Evolutionary conservation across 2,797 vertebrate species (phyloP).

Genomic region (Gymnopithys bicolor): DNA sequence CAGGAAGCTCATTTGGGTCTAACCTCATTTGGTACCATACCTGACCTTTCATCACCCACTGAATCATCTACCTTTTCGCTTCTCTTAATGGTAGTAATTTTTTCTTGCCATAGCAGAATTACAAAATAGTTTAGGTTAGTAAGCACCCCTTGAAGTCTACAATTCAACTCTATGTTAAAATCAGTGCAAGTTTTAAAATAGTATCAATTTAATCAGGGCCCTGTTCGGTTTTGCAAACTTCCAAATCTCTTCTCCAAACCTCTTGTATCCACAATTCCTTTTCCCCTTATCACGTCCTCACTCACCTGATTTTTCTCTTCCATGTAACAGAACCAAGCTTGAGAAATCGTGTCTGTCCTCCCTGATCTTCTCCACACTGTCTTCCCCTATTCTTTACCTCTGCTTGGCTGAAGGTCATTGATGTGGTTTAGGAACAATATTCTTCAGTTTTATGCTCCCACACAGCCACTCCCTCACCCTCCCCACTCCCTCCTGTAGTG

Average conservation of each 20-base stretch:
- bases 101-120: background rate
- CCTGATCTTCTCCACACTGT: background rate
- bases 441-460: background rate
- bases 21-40: background rate
- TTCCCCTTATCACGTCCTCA: background rate
- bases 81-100: background rate
- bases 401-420: background rate
- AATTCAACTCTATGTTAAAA: background rate
- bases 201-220: background rate
- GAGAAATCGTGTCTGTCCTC: background rate
- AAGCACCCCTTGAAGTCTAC: background rate
- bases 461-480: accelerated
- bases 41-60: background rate
- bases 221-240: background rate
- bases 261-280: background rate
- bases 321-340: background rate
- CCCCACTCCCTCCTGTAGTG: background rate
- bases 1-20: background rate
- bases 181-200: background rate
- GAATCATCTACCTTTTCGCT: background rate
- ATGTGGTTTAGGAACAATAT: background rate
- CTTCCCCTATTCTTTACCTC: background rate
- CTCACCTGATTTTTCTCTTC: background rate
- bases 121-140: background rate
- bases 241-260: background rate